phyloP scores from a whole-genome alignment of 2,888 invertebrate genomes.

The Cylloceria caligata region DNA sequence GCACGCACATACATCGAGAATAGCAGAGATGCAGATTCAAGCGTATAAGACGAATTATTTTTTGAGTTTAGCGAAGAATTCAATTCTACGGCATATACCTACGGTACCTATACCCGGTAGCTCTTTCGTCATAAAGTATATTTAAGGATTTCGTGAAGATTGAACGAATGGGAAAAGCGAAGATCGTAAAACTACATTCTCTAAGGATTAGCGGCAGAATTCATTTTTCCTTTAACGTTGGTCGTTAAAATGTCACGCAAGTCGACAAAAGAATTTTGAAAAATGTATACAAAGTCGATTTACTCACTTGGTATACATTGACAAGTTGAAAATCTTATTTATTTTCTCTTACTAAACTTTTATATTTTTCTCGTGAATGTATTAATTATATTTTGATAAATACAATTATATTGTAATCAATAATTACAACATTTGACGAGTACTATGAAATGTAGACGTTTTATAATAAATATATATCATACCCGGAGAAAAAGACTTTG shows the following conservation, averaged over 20 bases:
- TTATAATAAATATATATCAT: no score
- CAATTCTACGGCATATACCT: constrained; percentile 22
- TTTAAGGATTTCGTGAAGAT: constrained; percentile 23
- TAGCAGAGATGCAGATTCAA: constrained; percentile 51
- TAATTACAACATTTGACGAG: no score
- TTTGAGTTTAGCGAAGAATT: constrained; percentile 53
- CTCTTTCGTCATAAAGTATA: constrained; percentile 23
- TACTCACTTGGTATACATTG: neutral
- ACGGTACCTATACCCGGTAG: neutral
- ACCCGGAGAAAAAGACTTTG: no score
- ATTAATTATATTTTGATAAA: no score
- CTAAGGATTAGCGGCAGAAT: constrained; percentile 46
- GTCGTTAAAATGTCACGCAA: constrained; percentile 31
- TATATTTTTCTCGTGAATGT: no score
- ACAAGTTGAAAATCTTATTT: no score
- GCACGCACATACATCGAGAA: neutral
- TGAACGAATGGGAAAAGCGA: constrained; percentile 2
- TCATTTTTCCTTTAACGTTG: constrained; percentile 16
- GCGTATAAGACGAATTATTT: constrained; percentile 39
- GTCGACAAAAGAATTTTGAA: constrained; percentile 12
- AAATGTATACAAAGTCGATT: neutral
- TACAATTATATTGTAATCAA: no score
- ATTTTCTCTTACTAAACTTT: no score
- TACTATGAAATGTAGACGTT: no score
- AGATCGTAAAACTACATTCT: constrained; percentile 56